A percentile compares a stretch with the other conserved stretches of the same genome.
Conservation (phyloP, 2,888 invertebrate genomes). For the Platycnemis pennipes region DNA sequence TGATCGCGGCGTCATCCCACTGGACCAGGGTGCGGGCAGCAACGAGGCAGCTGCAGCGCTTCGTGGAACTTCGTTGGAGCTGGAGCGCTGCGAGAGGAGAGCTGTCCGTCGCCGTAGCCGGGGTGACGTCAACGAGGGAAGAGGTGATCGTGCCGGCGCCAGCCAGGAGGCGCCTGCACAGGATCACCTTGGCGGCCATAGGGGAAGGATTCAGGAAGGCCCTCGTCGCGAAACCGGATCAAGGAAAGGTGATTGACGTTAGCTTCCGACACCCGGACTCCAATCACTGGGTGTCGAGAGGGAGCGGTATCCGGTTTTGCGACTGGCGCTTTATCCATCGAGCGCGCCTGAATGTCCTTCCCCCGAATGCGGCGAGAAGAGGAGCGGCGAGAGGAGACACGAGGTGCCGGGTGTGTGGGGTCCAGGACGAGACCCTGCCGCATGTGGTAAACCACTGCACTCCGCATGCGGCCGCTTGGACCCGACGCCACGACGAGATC, state of each 20-base stretch:
- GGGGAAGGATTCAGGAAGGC: neutral
- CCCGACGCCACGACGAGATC: neutral
- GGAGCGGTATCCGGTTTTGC: slow-evolving; percentile 75
- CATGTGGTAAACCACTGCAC: neutral
- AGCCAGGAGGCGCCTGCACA: too few species aligned
- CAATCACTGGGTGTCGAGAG: slow-evolving; percentile 75
- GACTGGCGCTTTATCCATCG: neutral
- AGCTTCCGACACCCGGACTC: slow-evolving; percentile 63
- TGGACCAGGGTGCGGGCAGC: slow-evolving; percentile 74
- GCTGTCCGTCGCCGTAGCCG: slow-evolving; percentile 69
- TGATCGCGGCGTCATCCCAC: slow-evolving; percentile 56
- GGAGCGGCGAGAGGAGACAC: neutral
- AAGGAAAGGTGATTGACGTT: neutral
- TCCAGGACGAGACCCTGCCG: neutral
- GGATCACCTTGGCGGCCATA: neutral
- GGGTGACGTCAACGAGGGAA: neutral
- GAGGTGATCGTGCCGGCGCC: neutral
- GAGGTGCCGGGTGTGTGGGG: neutral
- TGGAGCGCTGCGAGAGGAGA: slow-evolving; percentile 71
- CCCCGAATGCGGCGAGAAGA: neutral
- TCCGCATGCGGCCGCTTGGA: neutral
- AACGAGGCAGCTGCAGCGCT: slow-evolving; percentile 69
- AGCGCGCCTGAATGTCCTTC: neutral
- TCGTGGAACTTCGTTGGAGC: slow-evolving; percentile 72
- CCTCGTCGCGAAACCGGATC: neutral